Base-by-base conservation (phyloP, 1,140 invertebrate genomes). In the Sitobion miscanthi region DNA sequence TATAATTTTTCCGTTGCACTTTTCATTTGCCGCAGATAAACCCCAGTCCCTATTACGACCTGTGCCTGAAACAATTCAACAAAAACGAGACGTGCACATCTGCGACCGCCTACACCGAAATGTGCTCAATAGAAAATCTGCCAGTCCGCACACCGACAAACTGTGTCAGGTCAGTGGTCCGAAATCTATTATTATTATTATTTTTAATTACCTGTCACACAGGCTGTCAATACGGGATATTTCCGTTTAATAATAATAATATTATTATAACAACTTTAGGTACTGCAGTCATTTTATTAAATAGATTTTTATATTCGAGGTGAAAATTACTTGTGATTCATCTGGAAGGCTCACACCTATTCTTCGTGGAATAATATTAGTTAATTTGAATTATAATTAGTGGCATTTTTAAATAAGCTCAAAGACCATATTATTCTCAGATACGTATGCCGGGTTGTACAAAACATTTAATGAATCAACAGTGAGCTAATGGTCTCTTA, bases 51-150 rank as follows among this genome's bases (percentile, higher is more conserved):
- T 98, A 97, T 95, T 95, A 95, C 86, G 94, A 95, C 2, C 96
- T 97, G 95, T 98, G 98, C 94, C 49, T 88, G 77, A 83, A 95
- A 47, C 96, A 96, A 94, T 94, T 94, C 30, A 94, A 95, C 0
- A 95, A 96, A 42, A 95, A 95, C 49, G 97, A 97, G 5, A 96
- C 96, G 62, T 99, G 98, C 95, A 96, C 96, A 9, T 96, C 97
- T 2, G 97, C 97, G 0, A 95, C 97, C 94, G 96, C 97, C 4
- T 99, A 99, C 95, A 96, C 97, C 57, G 96, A 97, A 94, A 96
- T 97, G 49, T 99, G 98, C 94, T 95, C 95, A 17, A 96, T 96
- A 92, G 95, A 97, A 42, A 97, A 98, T 94, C 97, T 98, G 42
- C 97, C 97, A 47, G 95, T 98, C 14, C 96, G 97, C 94, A 97